Percentiles rank a stretch among this genome's conserved stretches.
Conservation (phyloP, 1,140 invertebrate species). For the Philotrypesis tridentata region DNA sequence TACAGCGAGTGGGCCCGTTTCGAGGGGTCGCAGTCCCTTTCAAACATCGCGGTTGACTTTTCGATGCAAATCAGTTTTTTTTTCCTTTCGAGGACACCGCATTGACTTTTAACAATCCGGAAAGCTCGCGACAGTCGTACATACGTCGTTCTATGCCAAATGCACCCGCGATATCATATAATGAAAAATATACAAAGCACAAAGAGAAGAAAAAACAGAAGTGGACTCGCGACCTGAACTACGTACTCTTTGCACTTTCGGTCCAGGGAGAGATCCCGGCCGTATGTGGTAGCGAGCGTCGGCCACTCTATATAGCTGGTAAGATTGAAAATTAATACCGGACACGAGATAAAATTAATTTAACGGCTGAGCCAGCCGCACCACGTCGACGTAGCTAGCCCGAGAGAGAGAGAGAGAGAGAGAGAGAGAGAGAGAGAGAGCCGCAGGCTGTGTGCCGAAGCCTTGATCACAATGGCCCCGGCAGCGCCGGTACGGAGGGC, state of each 20-base stretch:
- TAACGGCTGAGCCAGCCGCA: conserved; percentile 63
- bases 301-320: background rate
- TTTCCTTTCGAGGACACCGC: too few relatives aligned
- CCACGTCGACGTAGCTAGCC: conserved; percentile 31
- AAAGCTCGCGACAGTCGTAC: too few relatives aligned
- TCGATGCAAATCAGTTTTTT: too few relatives aligned
- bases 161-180: background rate
- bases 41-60: too few relatives aligned
- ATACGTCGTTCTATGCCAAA: too few relatives aligned
- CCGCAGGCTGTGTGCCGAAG: conserved; percentile 71
- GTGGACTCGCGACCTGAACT: too few relatives aligned
- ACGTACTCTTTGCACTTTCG: background rate
- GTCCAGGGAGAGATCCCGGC: conserved; percentile 16
- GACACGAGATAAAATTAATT: conserved; percentile 74
- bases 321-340: conserved; percentile 67
- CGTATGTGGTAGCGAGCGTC: background rate
- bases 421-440: conserved; percentile 37
- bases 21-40: too few relatives aligned
- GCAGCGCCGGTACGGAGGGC: conserved; percentile 55
- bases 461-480: conserved; percentile 71
- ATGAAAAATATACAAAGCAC: background rate
- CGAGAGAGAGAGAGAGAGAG: conserved; percentile 25
- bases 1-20: too few relatives aligned
- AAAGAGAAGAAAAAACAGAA: background rate
- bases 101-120: too few relatives aligned